Evolutionary conservation across 1,140 invertebrate species (phyloP), one percentile per base, ranked within the genome.

Genomic region (Manduca sexta): DNA sequence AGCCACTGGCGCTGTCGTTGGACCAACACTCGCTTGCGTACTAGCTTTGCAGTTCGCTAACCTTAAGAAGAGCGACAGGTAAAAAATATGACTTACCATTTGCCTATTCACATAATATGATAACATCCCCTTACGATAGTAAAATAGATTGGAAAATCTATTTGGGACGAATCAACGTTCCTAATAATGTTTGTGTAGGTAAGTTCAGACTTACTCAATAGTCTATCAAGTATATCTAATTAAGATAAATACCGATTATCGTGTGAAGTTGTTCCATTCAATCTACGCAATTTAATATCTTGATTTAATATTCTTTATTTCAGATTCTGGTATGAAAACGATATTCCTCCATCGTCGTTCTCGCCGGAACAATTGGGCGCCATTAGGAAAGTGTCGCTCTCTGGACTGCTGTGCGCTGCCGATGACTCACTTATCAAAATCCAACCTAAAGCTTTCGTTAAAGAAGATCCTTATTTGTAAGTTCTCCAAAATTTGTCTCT

Each of bases 251-350:
- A n/a, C n/a, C n/a, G n/a, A n/a, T n/a, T n/a, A n/a, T n/a, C n/a
- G n/a, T n/a, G n/a, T n/a, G n/a, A n/a, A n/a, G n/a, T n/a, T n/a
- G n/a, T n/a, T n/a, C n/a, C n/a, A n/a, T n/a, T n/a, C n/a, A n/a
- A n/a, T n/a, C n/a, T n/a, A n/a, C n/a, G n/a, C n/a, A n/a, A n/a
- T n/a, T n/a, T n/a, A n/a, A n/a, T n/a, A n/a, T n/a, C 21, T 2
- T 21, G 7, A 11, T 41, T 49, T 15, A 21, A 42, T 16, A 37
- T 5, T 37, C 50, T 53, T 53, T 40, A 4, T 49, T 45, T 0
- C 58, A 89, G 97, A 47, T 98, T 97, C 68, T 98, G 96, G 95
- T 98, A 97, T 64, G 96, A 98, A 81, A 98, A 98, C 69, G 96
- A 98, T 70, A 89, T 97, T 18, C 95, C 95, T 0, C 96, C 96